phyloP scores from a whole-genome alignment of 1,140 invertebrate species.

The Homarus americanus region DNA sequence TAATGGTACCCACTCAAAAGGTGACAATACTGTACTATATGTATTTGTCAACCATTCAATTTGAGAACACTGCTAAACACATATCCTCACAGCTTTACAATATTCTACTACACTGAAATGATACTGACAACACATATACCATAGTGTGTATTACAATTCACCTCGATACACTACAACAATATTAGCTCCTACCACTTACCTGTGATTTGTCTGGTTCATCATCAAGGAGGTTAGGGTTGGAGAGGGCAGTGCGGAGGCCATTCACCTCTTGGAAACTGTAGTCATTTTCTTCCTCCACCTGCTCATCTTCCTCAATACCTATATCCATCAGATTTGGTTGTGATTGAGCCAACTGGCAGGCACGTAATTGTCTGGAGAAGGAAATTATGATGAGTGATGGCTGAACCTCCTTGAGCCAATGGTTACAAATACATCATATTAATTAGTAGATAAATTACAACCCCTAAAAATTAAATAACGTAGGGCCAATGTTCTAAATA shows the following conservation, averaged over 20 bases:
- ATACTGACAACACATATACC: too few relatives aligned
- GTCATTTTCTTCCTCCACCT: conserved; percentile 77
- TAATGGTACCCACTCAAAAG: too few relatives aligned
- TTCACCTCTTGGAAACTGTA: conserved; percentile 72
- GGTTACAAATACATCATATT: too few relatives aligned
- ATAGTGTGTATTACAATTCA: neutral
- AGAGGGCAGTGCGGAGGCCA: conserved; percentile 74
- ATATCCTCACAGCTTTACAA: too few relatives aligned
- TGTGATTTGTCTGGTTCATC: conserved; percentile 69
- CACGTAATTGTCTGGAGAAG: conserved; percentile 78
- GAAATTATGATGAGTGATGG: neutral
- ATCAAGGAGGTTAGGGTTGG: conserved; percentile 76
- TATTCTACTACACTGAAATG: too few relatives aligned
- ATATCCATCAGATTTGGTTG: conserved; percentile 79
- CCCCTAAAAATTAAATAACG: too few relatives aligned
- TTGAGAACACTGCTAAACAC: too few relatives aligned
- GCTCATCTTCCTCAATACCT: conserved; percentile 76
- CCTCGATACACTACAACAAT: neutral
- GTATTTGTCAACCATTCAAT: too few relatives aligned
- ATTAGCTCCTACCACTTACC: conserved; percentile 18
- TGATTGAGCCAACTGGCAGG: conserved; percentile 79
- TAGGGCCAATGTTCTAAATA: too few relatives aligned
- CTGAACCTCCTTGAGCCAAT: too few relatives aligned
- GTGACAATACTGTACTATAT: too few relatives aligned
- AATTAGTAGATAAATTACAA: too few relatives aligned